These are phyloP conservation scores for Lasioglossum villosulum DNA, from an alignment of 2,888 invertebrate genomes.

Conservation along the genomic window DNA sequence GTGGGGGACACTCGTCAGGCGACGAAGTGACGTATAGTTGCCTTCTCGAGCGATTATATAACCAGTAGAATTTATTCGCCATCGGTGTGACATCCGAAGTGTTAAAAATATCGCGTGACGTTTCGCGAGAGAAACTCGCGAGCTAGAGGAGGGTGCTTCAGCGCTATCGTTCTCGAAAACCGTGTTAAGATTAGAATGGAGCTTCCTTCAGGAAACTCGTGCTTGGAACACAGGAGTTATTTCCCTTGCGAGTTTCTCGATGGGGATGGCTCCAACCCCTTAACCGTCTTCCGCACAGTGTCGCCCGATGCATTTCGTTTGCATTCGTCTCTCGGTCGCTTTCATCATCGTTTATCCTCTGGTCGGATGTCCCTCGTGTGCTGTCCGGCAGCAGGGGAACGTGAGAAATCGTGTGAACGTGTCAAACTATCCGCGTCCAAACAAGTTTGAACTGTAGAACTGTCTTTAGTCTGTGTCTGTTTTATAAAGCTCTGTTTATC, in stretches of 20 bases:
- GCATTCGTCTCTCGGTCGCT: slow-evolving; percentile 37
- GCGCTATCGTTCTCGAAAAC: background rate
- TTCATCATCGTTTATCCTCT: slow-evolving; percentile 6
- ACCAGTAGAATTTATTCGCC: too few species aligned
- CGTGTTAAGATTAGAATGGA: background rate
- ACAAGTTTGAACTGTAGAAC: background rate
- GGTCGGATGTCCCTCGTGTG: background rate
- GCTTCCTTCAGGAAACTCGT: background rate
- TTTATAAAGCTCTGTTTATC: background rate
- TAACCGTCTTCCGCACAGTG: slow-evolving; percentile 33
- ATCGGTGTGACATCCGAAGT: background rate
- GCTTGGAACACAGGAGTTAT: background rate
- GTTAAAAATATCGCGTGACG: background rate
- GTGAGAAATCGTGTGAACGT: slow-evolving; percentile 12
- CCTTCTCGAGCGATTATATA: background rate
- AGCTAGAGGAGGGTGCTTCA: background rate
- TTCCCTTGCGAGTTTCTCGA: background rate
- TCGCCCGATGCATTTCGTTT: slow-evolving; percentile 54
- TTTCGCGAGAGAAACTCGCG: background rate
- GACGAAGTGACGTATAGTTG: background rate
- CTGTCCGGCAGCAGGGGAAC: background rate
- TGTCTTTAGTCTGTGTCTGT: background rate
- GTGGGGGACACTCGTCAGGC: background rate
- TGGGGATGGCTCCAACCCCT: slow-evolving; percentile 7
- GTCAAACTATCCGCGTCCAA: background rate